A percentile compares a stretch with the other conserved stretches of the same genome.
These are phyloP conservation scores for Regulus satrapa DNA, from an alignment of 2,113 vertebrate genomes.

Conservation along the genomic window DNA sequence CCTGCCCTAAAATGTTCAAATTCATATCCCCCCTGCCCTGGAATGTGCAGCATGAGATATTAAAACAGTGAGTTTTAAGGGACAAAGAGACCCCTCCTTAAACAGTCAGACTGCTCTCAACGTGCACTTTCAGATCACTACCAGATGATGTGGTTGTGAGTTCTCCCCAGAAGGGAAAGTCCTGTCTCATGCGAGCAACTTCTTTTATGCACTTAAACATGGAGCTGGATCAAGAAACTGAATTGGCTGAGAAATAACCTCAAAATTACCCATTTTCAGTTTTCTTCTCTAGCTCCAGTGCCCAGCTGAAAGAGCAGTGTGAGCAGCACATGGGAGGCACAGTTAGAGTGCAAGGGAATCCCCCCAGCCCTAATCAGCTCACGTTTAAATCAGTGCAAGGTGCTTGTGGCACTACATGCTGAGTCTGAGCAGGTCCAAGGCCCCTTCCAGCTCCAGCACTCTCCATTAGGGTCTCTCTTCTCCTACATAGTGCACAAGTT, in stretches of 20 bases:
- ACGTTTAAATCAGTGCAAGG: neutral
- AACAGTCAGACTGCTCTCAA: neutral
- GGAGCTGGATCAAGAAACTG: neutral
- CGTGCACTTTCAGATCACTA: neutral
- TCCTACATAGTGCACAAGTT: neutral
- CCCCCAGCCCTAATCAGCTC: neutral
- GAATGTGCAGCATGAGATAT: neutral
- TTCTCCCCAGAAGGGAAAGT: neutral
- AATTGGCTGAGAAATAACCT: neutral
- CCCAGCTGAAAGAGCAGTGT: neutral
- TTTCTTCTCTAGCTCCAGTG: neutral
- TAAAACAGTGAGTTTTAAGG: neutral
- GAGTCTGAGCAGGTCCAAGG: neutral
- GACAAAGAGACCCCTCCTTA: neutral
- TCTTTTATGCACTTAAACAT: neutral
- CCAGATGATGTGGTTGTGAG: neutral
- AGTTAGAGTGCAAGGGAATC: neutral
- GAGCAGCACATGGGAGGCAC: fast-evolving
- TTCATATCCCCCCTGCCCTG: fast-evolving
- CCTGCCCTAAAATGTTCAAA: neutral
- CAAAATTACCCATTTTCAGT: neutral
- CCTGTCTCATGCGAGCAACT: neutral
- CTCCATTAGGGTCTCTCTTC: neutral
- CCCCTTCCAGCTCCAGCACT: neutral
- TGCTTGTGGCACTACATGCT: neutral